phyloP scores from a whole-genome alignment of 2,888 invertebrate species.

The Meiosimyza platycephala region DNA sequence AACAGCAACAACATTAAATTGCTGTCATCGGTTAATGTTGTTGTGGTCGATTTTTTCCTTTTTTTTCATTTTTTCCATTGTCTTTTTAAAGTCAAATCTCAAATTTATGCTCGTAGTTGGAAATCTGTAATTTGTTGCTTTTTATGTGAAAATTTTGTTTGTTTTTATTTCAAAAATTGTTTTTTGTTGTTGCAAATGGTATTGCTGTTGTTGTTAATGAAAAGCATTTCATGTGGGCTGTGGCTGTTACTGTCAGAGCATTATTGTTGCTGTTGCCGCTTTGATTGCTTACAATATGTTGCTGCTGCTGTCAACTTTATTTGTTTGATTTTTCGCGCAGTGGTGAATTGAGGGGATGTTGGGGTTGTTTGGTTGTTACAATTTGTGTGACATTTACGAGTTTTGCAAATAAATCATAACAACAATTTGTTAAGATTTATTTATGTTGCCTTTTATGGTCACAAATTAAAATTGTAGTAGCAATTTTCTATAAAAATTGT shows the following conservation, averaged over 20 bases:
- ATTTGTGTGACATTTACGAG: no score
- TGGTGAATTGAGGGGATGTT: no score
- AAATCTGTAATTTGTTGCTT: no score
- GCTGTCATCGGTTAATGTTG: constrained; percentile 29
- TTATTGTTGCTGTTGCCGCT: constrained; percentile 2
- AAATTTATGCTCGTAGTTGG: no score
- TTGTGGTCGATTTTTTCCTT: background rate
- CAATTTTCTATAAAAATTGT: no score
- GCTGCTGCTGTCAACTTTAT: background rate
- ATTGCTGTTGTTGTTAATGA: constrained; percentile 35
- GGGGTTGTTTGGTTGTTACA: constrained; percentile 37
- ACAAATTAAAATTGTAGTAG: no score
- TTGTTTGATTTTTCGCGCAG: constrained; percentile 2
- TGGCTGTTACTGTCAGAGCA: background rate
- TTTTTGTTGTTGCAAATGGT: constrained; percentile 16
- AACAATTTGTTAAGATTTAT: constrained; percentile 29
- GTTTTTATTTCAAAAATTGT: background rate
- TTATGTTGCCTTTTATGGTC: constrained; percentile 3
- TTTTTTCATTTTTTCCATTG: no score
- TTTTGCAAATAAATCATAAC: constrained; percentile 24
- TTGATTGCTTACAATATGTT: no score
- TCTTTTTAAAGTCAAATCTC: no score
- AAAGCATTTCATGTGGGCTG: background rate
- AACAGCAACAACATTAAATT: constrained; percentile 25
- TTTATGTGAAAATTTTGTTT: background rate